Percentiles rank a stretch among this genome's conserved stretches.
These are phyloP conservation scores for Neocloeon triangulifer DNA, from an alignment of 1,140 invertebrate genomes.

Conservation along the genomic window DNA sequence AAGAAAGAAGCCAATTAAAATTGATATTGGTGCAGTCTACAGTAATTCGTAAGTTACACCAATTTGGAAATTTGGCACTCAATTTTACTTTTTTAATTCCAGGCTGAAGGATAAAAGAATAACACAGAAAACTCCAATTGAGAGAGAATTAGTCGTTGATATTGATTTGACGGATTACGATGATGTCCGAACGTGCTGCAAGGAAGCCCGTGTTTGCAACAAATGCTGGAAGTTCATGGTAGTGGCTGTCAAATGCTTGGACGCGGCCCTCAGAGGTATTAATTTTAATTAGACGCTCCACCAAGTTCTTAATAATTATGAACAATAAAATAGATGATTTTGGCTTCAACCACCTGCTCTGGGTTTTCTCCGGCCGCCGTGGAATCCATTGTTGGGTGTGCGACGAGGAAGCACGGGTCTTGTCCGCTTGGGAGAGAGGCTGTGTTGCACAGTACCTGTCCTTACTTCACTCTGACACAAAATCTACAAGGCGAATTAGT, in stretches of 20 bases:
- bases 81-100: constrained; percentile 8
- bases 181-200: constrained; percentile 80
- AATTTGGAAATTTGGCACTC: neutral
- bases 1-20: constrained; percentile 64
- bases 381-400: constrained; percentile 97
- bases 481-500: too few relatives aligned
- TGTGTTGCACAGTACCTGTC: too few relatives aligned
- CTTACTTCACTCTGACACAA: too few relatives aligned
- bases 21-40: constrained; percentile 93
- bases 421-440: too few relatives aligned
- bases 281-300: constrained; percentile 5
- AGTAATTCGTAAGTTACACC: constrained; percentile 31
- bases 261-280: constrained; percentile 55
- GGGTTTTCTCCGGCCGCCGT: constrained; percentile 90
- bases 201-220: constrained; percentile 64
- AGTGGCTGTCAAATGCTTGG: constrained; percentile 77
- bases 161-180: constrained; percentile 99
- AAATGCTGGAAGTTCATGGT: constrained; percentile 98
- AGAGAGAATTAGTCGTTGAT: constrained; percentile 94
- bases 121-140: constrained; percentile 26
- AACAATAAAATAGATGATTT: constrained; percentile 55
- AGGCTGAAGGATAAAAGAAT: constrained; percentile 33
- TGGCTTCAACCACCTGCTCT: constrained; percentile 78
- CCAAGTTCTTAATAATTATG: neutral
- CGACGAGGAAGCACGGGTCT: constrained; percentile 55